These are phyloP conservation scores for Ondatra zibethicus DNA, from an alignment of 2,113 vertebrate genomes.

Conservation along the genomic window DNA sequence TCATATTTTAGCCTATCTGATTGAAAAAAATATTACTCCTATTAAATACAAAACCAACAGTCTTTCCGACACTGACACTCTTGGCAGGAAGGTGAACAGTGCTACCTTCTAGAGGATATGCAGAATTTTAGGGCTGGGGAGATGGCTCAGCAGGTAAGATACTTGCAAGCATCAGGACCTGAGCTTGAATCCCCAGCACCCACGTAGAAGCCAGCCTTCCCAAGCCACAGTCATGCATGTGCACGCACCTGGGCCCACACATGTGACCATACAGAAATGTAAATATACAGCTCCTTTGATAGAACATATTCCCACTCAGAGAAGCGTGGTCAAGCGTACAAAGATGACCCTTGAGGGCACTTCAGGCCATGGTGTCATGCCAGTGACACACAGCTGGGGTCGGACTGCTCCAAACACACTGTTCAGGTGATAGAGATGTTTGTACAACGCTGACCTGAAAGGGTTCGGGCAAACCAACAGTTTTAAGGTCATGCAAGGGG, in stretches of 20 bases:
- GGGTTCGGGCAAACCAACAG: neutral
- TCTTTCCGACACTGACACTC: neutral
- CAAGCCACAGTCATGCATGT: neutral
- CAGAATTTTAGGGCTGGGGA: neutral
- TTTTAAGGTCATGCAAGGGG: neutral
- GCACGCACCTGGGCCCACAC: neutral
- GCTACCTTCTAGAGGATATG: neutral
- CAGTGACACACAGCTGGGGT: slow-evolving; percentile 23
- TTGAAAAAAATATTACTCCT: slow-evolving; percentile 16
- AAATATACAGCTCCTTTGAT: neutral
- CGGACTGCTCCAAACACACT: neutral
- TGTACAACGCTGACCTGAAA: neutral
- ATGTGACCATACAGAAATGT: neutral
- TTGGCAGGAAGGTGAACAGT: neutral
- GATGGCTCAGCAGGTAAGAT: neutral
- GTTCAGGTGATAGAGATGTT: neutral
- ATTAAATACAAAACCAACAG: neutral
- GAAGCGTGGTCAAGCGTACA: neutral
- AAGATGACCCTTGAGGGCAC: neutral
- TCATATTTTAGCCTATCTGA: neutral
- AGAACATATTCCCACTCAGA: neutral
- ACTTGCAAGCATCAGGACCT: neutral
- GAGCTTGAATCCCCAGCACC: neutral
- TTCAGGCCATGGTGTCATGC: neutral
- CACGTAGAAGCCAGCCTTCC: neutral